These are phyloP conservation scores for Syritta pipiens DNA, from an alignment of 2,888 invertebrate species.

Conservation along the genomic window DNA sequence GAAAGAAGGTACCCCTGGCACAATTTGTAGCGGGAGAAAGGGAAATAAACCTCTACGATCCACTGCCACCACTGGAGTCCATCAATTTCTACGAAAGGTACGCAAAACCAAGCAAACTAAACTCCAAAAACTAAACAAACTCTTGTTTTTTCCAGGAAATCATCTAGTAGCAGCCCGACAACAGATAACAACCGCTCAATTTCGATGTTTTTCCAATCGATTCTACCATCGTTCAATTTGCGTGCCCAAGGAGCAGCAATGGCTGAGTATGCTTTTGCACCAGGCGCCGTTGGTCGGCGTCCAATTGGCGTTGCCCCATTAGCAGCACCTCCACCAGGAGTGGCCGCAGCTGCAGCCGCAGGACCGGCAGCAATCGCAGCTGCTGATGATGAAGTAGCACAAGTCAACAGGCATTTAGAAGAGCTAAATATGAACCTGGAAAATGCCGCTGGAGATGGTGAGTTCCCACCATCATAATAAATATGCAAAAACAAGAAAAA, in stretches of 20 bases:
- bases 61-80: slow-evolving; percentile 88
- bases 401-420: slow-evolving; percentile 72
- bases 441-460: slow-evolving; percentile 67
- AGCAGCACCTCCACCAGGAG: no score
- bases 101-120: not conserved
- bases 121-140: not conserved
- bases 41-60: slow-evolving; percentile 86
- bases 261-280: slow-evolving; percentile 36
- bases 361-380: no score
- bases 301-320: slow-evolving; percentile 51
- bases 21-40: slow-evolving; percentile 77
- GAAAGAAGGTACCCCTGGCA: slow-evolving; percentile 79
- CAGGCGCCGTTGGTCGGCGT: slow-evolving; percentile 38
- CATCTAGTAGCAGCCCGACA: slow-evolving; percentile 75
- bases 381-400: slow-evolving; percentile 70
- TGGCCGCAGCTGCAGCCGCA: slow-evolving; percentile 50
- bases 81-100: slow-evolving; percentile 86
- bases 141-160: slow-evolving; percentile 72
- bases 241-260: slow-evolving; percentile 64
- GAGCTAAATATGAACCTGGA: slow-evolving; percentile 73
- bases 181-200: slow-evolving; percentile 76
- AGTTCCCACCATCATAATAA: not conserved
- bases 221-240: slow-evolving; percentile 84
- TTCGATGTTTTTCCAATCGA: slow-evolving; percentile 85
- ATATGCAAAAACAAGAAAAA: not conserved